Evolutionary conservation across 1,140 invertebrate species (phyloP).

Genomic region (Drosophila quadrilineata): DNA sequence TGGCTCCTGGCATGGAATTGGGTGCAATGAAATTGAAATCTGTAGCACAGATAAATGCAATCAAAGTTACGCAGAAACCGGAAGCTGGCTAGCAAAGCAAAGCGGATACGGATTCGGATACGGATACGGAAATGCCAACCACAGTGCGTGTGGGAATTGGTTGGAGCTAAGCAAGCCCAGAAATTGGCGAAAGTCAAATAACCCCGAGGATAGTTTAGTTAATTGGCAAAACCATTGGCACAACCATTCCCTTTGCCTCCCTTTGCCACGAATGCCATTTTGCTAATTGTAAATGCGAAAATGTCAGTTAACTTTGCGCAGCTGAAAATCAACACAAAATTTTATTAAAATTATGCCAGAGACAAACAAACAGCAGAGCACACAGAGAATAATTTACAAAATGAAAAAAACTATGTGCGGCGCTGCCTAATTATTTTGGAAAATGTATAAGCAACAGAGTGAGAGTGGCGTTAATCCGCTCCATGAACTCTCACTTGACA

Average conservation of each 20-base stretch:
- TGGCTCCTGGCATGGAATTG: constrained; percentile 54
- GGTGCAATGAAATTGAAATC: constrained; percentile 70
- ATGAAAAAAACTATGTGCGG: constrained; percentile 24
- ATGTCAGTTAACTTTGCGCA: neutral
- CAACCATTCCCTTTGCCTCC: no score
- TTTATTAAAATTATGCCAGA: constrained; percentile 15
- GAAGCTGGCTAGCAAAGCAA: constrained; percentile 65
- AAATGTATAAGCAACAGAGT: constrained; percentile 22
- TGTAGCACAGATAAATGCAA: constrained; percentile 43
- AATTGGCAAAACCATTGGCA: no score
- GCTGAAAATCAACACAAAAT: constrained; percentile 8
- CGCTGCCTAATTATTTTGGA: constrained; percentile 29
- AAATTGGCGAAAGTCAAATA: constrained; percentile 34
- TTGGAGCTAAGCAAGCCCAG: constrained; percentile 1
- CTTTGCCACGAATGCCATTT: constrained; percentile 12
- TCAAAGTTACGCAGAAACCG: constrained; percentile 40
- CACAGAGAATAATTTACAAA: neutral
- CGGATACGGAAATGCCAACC: no score
- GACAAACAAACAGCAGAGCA: constrained; percentile 16
- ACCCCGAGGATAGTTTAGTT: neutral
- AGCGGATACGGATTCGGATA: constrained; percentile 64
- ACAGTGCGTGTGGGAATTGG: constrained; percentile 55
- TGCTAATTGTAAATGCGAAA: constrained; percentile 23
- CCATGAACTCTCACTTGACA: constrained; percentile 12
- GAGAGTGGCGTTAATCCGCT: neutral